Percentiles rank a stretch among this genome's conserved stretches.
These are phyloP conservation scores for Microchrysa polita DNA, from an alignment of 2,888 invertebrate species.

Conservation along the genomic window DNA sequence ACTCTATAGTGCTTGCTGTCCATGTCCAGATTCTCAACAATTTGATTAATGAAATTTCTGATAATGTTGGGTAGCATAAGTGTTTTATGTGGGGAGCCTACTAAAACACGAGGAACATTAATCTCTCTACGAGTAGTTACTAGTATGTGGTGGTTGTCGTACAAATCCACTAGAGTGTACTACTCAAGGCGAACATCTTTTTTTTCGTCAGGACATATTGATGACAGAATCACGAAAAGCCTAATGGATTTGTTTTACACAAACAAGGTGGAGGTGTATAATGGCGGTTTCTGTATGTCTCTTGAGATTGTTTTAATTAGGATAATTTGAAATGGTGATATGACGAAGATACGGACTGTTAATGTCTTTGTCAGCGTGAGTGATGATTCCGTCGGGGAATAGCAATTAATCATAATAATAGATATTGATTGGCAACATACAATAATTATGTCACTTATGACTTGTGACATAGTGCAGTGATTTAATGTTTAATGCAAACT, in stretches of 20 bases:
- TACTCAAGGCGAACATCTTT: constrained; percentile 35
- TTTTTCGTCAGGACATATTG: constrained; percentile 36
- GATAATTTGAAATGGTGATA: neutral
- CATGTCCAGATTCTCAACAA: constrained; percentile 11
- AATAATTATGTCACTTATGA: too few relatives aligned
- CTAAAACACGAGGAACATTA: constrained; percentile 38
- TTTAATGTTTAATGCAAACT: too few relatives aligned
- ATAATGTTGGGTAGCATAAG: constrained; percentile 42
- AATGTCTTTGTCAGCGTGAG: constrained; percentile 1
- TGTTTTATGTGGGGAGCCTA: constrained; percentile 38
- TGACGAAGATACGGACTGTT: constrained; percentile 1
- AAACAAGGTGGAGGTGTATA: neutral
- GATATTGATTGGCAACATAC: neutral
- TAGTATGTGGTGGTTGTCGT: neutral
- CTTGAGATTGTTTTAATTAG: constrained; percentile 20
- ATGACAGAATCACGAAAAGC: constrained; percentile 26
- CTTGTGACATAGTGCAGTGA: too few relatives aligned
- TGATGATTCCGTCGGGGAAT: neutral
- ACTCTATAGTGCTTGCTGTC: neutral
- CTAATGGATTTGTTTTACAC: too few relatives aligned
- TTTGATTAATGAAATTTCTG: constrained; percentile 44
- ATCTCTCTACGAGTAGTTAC: too few relatives aligned
- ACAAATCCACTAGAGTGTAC: constrained; percentile 13
- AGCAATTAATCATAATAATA: constrained; percentile 9
- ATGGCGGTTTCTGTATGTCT: neutral